Base-by-base conservation (phyloP, 2,797 vertebrate genomes). In the Neostethus bicornis region DNA sequence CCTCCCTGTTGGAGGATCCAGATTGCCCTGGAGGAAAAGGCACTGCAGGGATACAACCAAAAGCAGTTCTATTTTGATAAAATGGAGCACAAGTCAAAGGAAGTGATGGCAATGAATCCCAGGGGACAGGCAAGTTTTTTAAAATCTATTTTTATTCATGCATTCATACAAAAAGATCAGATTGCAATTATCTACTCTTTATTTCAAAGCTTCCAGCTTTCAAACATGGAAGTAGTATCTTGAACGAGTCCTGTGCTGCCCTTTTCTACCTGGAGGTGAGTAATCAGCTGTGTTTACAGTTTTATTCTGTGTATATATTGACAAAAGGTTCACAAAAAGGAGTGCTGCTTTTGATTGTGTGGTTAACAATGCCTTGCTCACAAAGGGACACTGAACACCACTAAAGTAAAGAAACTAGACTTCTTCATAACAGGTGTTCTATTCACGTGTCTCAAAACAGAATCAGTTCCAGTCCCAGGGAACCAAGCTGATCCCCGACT, bases 191-290 rank as follows among this genome's bases (percentile, higher is more conserved):
- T 3, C 4, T 14, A 12, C 1, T 26, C 0, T 51, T 9, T 61
- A 5, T 48, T 9, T 66, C 38, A 4, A 61, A 93, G 91, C 81
- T 93, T 11, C 92, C 91, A n/a, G 3, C 86, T 5, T 91, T 93
- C 72, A 89, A 90, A 69, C 72, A 70, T 8, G 86, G 86, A 21
- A n/a, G 80, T 21, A 25, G 23, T 0, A 9, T 87, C 28, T 34
- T 93, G 45, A 92, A 92, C 17, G 92, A 93, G 73, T 93, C 91
- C 5, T 81, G 51, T 0, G 91, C 34, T 5, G 88, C 61, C 14
- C 91, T 91, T 70, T 1, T 91, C 37, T 93, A 82, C 75, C 80
- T 93, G 77, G 92, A 91, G 90, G 92, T 92, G 76, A 89, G 83
- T 19, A 54, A 42, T 26, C 26, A 4, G 4, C 21, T 3, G 19